Evolutionary conservation across 2,888 invertebrate genomes (phyloP).

Genomic region (Hetaerina titia): DNA sequence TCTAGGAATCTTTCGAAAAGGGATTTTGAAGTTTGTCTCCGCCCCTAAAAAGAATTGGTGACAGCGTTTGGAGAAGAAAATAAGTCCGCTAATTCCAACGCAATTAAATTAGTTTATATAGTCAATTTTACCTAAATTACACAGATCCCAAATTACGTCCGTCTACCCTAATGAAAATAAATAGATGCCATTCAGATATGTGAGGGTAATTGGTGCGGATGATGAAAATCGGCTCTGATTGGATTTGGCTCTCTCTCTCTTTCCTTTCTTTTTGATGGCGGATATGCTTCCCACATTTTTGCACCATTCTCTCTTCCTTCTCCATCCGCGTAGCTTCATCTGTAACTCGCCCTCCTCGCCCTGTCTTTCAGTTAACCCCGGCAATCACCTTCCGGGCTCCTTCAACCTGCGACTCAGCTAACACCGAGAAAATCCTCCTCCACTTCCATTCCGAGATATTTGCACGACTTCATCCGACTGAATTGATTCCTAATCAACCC

Average conservation of each 20-base stretch:
- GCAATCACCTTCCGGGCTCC: background rate
- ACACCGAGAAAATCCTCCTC: conserved; percentile 31
- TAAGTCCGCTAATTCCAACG: background rate
- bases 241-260: background rate
- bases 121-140: background rate
- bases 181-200: background rate
- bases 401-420: background rate
- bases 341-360: background rate
- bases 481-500: conserved; percentile 35
- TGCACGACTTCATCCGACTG: conserved; percentile 30
- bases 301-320: background rate
- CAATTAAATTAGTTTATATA: background rate
- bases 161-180: conserved; percentile 1
- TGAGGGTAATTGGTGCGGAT: background rate
- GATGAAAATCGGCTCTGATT: background rate
- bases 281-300: background rate
- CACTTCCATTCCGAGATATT: conserved; percentile 24
- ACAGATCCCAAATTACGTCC: background rate
- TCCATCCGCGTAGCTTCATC: background rate
- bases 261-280: background rate
- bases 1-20: background rate
- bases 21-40: background rate
- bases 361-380: background rate
- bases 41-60: background rate
- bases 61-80: background rate